phyloP scores from a whole-genome alignment of 2,888 invertebrate species.

The Oegoconia quadripuncta region DNA sequence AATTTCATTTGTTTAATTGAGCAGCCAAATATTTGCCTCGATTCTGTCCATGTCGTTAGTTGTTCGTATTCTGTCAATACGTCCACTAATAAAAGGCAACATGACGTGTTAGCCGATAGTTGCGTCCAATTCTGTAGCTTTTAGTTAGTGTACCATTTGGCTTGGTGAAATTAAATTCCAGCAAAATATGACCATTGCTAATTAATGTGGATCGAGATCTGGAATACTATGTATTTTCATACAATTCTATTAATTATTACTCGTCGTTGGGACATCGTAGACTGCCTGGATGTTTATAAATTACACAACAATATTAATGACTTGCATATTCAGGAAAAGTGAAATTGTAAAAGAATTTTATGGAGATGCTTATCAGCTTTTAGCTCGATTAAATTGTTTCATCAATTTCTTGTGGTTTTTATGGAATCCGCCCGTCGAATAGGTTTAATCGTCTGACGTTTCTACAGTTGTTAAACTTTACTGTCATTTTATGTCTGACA shows the following conservation, averaged over 20 bases:
- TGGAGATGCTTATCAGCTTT: slow-evolving; percentile 6
- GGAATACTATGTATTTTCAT: too few species aligned
- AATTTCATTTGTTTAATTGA: slow-evolving; percentile 70
- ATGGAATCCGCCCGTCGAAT: slow-evolving; percentile 32
- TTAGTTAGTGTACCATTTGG: slow-evolving; percentile 23
- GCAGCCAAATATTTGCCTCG: slow-evolving; percentile 63
- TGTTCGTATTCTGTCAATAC: slow-evolving; percentile 67
- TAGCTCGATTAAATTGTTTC: slow-evolving; percentile 10
- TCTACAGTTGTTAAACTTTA: slow-evolving; percentile 50
- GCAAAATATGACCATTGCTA: slow-evolving; percentile 40
- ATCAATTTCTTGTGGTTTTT: slow-evolving; percentile 3
- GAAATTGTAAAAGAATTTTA: not conserved
- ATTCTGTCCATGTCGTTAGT: slow-evolving; percentile 62
- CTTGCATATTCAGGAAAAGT: not conserved
- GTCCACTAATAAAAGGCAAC: slow-evolving; percentile 57
- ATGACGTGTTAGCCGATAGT: slow-evolving; percentile 28
- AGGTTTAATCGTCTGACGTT: slow-evolving; percentile 44
- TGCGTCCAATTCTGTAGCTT: slow-evolving; percentile 34
- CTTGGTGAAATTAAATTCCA: slow-evolving; percentile 29
- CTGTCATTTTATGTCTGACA: slow-evolving; percentile 43
- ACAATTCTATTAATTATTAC: too few species aligned
- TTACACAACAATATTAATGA: too few species aligned
- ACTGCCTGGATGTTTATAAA: too few species aligned
- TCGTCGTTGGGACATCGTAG: too few species aligned
- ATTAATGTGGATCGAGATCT: too few species aligned